phyloP scores from a whole-genome alignment of 2,797 vertebrate species.

The Dallia pectoralis region DNA sequence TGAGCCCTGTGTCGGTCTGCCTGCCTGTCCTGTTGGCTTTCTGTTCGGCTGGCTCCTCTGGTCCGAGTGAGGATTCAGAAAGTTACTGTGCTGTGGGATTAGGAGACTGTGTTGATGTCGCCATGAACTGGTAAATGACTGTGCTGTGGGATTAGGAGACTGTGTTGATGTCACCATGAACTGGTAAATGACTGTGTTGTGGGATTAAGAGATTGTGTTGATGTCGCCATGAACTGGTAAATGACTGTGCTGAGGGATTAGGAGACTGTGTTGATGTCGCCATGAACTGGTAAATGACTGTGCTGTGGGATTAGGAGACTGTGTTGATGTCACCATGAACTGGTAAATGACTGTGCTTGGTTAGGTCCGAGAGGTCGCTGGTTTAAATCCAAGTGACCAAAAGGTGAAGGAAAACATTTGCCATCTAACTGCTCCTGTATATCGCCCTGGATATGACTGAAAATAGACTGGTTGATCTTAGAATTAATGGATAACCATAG shows the following conservation, averaged over 20 bases:
- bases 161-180: too few relatives aligned
- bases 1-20: conserved; percentile 10
- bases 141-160: not conserved
- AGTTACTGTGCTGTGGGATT: conserved; percentile 25
- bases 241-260: not conserved
- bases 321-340: conserved; percentile 50
- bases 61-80: not conserved
- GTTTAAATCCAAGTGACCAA: too few relatives aligned
- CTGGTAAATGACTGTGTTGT: not conserved
- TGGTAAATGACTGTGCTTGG: conserved; percentile 40
- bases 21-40: not conserved
- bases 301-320: conserved; percentile 30
- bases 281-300: too few relatives aligned
- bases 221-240: conserved; percentile 58
- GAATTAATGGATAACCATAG: conserved; percentile 22
- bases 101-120: conserved; percentile 26
- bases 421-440: too few relatives aligned
- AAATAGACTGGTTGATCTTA: conserved; percentile 13
- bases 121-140: conserved; percentile 56
- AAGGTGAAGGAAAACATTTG: too few relatives aligned
- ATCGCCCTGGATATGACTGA: too few relatives aligned
- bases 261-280: too few relatives aligned
- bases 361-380: not conserved
- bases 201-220: conserved; percentile 35
- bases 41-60: not conserved